Evolutionary conservation across 2,888 invertebrate species (phyloP).

Genomic region (Aphelenchoides bicaudatus): DNA sequence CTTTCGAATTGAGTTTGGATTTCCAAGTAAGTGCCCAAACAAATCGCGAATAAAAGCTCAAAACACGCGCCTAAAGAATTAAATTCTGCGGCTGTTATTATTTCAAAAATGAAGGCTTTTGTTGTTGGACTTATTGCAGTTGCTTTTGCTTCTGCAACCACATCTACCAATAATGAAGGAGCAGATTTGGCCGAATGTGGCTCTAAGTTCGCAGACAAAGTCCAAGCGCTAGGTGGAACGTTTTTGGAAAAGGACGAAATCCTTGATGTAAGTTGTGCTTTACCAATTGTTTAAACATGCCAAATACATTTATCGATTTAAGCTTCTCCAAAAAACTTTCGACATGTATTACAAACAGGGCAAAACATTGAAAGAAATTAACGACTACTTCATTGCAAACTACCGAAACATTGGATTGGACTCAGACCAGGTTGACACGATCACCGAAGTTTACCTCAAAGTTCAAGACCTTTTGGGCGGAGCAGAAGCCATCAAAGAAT

Average conservation of each 20-base stretch:
- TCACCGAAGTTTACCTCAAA: slow-evolving; percentile 7
- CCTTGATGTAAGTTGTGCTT: background rate
- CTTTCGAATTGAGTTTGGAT: no score
- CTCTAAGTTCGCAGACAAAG: slow-evolving; percentile 10
- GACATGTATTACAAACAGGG: slow-evolving; percentile 17
- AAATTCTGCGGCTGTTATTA: no score
- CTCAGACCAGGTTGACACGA: slow-evolving; percentile 9
- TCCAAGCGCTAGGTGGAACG: background rate
- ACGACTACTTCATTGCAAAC: slow-evolving; percentile 18
- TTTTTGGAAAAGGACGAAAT: slow-evolving; percentile 2
- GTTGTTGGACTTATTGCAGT: no score
- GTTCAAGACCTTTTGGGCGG: slow-evolving; percentile 15
- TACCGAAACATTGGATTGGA: slow-evolving; percentile 17
- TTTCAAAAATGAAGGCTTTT: no score
- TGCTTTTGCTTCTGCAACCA: no score
- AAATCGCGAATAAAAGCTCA: no score
- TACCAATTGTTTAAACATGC: background rate
- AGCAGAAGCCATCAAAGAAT: background rate
- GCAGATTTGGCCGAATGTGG: slow-evolving; percentile 16
- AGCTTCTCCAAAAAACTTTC: slow-evolving; percentile 8
- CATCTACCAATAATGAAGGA: no score
- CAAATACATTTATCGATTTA: background rate
- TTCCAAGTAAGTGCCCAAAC: no score
- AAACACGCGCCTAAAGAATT: no score
- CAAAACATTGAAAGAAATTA: slow-evolving; percentile 11